Evolutionary conservation across 2,888 invertebrate genomes (phyloP), one percentile per base, ranked within the genome.

Genomic region (Andrena marginata): DNA sequence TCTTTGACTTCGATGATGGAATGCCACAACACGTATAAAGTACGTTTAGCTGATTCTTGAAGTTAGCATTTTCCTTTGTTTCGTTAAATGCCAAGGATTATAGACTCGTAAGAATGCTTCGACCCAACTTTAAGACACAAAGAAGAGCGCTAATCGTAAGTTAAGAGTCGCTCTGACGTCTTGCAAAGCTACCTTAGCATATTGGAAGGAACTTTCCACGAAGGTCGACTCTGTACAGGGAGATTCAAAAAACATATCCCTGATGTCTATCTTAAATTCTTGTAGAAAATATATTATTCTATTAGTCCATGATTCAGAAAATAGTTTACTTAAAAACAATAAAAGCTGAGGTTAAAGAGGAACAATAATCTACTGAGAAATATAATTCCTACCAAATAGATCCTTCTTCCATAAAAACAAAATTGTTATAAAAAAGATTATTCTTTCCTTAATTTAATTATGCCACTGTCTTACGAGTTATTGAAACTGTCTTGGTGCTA

Each of bases 21-120:
- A 56, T 23, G 68, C 10, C 26, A 23, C 26, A 48, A n/a, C 1
- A 35, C 5, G 29, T 16, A 31, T 10, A 56, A 56, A 54, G n/a
- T 31, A 48, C 35, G n/a, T 8, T 48, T 7, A 77, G 23, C 33
- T 4, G 13, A 62, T 31, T 59, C 31, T 26, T 56, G 42, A 7
- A 48, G 31, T 51, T 64, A 78, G 49, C 54, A 77, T 69, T 69
- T 70, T 49, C 31, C 65, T 65, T 60, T 71, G 70, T 60, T 68
- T 67, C 42, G 2, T 26, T 26, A 42, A 79, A 70, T 79, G 65
- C 65, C 70, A 71, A 80, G 64, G 80, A 70, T 80, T 79, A 51
- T 70, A 70, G 51, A 60, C 26, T 70, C 70, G 26, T 64, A 63
- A 78, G 64, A 63, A 59, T 48, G 49, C 7, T 65, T 70, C 69